Conservation (phyloP, 2,797 vertebrate genomes). For the Decapterus maruadsi region DNA sequence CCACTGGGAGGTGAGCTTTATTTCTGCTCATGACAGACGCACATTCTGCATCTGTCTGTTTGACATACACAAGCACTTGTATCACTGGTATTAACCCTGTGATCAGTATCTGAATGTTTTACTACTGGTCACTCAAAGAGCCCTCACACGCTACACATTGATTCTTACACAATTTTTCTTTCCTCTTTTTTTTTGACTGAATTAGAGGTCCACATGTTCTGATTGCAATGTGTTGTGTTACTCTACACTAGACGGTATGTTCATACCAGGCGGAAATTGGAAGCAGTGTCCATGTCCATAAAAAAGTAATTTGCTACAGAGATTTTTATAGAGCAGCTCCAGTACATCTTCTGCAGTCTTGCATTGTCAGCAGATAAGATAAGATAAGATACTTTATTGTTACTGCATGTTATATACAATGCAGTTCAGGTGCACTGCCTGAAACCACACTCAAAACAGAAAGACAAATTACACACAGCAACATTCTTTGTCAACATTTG, state of each 20-base stretch:
- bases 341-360: neutral
- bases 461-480: too few relatives aligned
- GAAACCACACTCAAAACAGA: too few relatives aligned
- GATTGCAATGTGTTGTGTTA: too few relatives aligned
- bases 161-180: neutral
- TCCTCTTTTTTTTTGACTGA: too few relatives aligned
- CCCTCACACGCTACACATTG: neutral
- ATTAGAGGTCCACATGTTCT: too few relatives aligned
- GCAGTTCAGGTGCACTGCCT: too few relatives aligned
- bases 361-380: neutral
- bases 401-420: too few relatives aligned
- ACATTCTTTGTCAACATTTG: too few relatives aligned
- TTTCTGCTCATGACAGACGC: neutral
- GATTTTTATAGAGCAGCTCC: constrained; percentile 1
- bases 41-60: neutral
- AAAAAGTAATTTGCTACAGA: constrained; percentile 4
- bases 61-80: neutral
- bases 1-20: constrained; percentile 94
- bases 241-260: neutral
- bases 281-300: neutral
- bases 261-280: constrained; percentile 6
- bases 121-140: neutral
- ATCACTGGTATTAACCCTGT: neutral
- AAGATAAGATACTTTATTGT: too few relatives aligned
- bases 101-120: neutral